phyloP scores from a whole-genome alignment of 2,113 vertebrate species.

The Sebastes fasciatus region DNA sequence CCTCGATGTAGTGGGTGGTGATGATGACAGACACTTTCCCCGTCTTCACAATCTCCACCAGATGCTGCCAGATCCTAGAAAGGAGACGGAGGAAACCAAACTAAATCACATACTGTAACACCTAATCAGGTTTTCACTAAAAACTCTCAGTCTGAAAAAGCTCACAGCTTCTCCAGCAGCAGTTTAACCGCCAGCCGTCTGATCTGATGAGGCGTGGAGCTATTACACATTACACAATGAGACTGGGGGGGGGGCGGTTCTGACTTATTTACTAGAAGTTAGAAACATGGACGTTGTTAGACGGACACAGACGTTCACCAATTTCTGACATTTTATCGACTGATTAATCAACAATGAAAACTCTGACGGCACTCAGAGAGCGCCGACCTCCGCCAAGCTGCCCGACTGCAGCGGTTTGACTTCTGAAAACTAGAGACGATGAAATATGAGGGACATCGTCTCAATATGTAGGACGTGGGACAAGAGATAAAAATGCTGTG shows the following conservation, averaged over 20 bases:
- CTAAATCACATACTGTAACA: background rate
- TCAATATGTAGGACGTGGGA: too few relatives aligned
- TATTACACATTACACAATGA: constrained; percentile 43
- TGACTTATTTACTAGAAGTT: background rate
- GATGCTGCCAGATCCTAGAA: constrained; percentile 86
- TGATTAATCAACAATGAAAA: too few relatives aligned
- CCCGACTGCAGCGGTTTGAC: too few relatives aligned
- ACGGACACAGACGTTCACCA: background rate
- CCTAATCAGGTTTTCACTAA: constrained; percentile 15
- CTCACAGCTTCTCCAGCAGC: background rate
- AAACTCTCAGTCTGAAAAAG: constrained; percentile 19
- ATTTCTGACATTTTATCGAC: too few relatives aligned
- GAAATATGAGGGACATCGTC: too few relatives aligned
- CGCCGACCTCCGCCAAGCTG: too few relatives aligned
- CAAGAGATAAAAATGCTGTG: too few relatives aligned
- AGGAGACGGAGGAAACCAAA: constrained; percentile 2
- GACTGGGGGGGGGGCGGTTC: background rate
- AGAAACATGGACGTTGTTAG: background rate
- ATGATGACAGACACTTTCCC: constrained; percentile 86
- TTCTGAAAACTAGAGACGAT: too few relatives aligned
- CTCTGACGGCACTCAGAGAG: too few relatives aligned
- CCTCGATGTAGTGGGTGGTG: constrained; percentile 88
- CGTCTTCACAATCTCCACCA: constrained; percentile 85
- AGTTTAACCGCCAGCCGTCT: constrained; percentile 19
- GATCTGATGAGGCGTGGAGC: constrained; percentile 27